Conservation (phyloP, 1,140 invertebrate genomes). For the Drosophila murphyi region DNA sequence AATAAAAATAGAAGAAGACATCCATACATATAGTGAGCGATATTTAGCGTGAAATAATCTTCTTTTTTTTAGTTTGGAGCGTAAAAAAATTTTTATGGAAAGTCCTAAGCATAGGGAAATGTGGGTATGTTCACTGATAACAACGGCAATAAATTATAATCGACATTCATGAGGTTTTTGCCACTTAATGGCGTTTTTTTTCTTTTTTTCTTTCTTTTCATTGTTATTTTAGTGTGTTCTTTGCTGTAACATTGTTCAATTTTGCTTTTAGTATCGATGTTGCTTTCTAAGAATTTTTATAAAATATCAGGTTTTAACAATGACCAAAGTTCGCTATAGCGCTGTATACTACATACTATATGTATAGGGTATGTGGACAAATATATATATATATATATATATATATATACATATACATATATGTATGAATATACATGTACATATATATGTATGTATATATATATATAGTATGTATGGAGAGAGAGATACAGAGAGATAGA, state of each 20-base stretch:
- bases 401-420: conserved; percentile 48
- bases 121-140: conserved; percentile 58
- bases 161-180: conserved; percentile 74
- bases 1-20: conserved; percentile 71
- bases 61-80: not conserved
- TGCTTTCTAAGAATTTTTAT: conserved; percentile 58
- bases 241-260: conserved; percentile 67
- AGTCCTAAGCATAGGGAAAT: conserved; percentile 16
- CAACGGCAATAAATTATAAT: conserved; percentile 80
- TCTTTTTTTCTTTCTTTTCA: conserved; percentile 7
- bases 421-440: not conserved
- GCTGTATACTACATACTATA: conserved; percentile 23
- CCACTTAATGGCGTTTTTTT: conserved; percentile 72
- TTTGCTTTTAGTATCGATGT: conserved; percentile 77
- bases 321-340: conserved; percentile 71
- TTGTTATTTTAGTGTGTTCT: conserved; percentile 31
- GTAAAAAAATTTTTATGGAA: not conserved
- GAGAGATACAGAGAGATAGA: conserved; percentile 9
- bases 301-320: conserved; percentile 78
- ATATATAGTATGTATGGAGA: conserved; percentile 19
- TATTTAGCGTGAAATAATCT: conserved; percentile 48
- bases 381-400: conserved; percentile 41
- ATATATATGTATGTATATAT: conserved; percentile 25
- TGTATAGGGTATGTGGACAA: not conserved
- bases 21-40: conserved; percentile 47